These are phyloP conservation scores for Sminthurides aquaticus DNA, from an alignment of 2,888 invertebrate genomes.

Conservation along the genomic window DNA sequence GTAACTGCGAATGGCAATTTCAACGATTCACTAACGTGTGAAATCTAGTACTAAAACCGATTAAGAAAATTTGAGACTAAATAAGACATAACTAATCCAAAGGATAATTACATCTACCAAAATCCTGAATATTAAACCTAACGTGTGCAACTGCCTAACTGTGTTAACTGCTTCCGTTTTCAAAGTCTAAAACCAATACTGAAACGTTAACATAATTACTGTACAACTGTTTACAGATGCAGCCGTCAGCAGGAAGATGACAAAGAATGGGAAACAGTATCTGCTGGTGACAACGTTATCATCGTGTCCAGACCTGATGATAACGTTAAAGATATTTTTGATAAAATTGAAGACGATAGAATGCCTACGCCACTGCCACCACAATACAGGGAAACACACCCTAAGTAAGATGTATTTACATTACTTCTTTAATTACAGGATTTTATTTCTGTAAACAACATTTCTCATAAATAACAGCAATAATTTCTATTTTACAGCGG, in stretches of 20 bases:
- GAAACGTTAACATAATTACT: no score
- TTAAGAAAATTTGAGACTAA: no score
- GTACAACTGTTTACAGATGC: no score
- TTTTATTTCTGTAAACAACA: background rate
- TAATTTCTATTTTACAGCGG: constrained; percentile 28
- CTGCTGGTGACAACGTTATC: constrained; percentile 29
- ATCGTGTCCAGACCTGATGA: constrained; percentile 27
- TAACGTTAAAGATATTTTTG: constrained; percentile 13
- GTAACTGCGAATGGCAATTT: constrained; percentile 1
- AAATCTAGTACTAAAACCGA: no score
- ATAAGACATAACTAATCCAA: no score
- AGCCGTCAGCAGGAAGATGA: constrained; percentile 29
- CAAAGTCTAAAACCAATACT: no score
- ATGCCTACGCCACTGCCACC: constrained; percentile 40
- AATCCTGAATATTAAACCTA: no score
- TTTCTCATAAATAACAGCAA: constrained; percentile 3
- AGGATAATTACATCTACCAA: no score
- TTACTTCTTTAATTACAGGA: background rate
- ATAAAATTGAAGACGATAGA: constrained; percentile 21
- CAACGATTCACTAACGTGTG: no score
- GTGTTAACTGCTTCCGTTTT: no score
- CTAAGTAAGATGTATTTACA: no score
- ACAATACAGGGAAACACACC: constrained; percentile 42
- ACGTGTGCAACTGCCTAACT: no score
- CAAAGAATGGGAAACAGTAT: constrained; percentile 23